Conservation (phyloP, 2,888 invertebrate genomes). For the Xiphydria camelus region DNA sequence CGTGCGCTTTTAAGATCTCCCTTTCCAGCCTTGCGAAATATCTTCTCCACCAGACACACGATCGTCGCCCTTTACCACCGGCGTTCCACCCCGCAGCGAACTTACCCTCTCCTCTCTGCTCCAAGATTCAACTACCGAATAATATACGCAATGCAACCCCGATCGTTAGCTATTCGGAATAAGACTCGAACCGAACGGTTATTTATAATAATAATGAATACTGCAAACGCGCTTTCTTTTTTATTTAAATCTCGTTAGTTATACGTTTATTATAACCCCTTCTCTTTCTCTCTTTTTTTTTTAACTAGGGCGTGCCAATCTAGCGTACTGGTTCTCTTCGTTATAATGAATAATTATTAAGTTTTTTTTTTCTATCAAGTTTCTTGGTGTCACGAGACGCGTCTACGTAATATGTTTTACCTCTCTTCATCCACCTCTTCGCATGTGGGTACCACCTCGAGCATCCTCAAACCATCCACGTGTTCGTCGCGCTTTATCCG, state of each 20-base stretch:
- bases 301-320: background rate
- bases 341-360: no score
- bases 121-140: constrained; percentile 42
- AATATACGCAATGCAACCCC: constrained; percentile 39
- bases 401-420: no score
- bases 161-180: constrained; percentile 34
- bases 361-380: no score
- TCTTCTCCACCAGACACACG: no score
- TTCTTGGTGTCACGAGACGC: no score
- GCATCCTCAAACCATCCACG: no score
- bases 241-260: constrained; percentile 29
- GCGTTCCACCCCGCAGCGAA: background rate
- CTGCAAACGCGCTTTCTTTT: constrained; percentile 40
- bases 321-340: constrained; percentile 21
- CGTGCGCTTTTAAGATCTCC: no score
- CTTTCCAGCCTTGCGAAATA: no score
- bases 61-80: no score
- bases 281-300: constrained; percentile 12
- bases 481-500: no score
- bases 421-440: no score
- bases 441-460: no score
- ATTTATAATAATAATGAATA: constrained; percentile 44
- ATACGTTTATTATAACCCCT: constrained; percentile 10
- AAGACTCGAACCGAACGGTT: constrained; percentile 45
- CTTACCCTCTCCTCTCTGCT: constrained; percentile 3